Conservation (phyloP, 2,797 vertebrate species). For the Borostomias antarcticus region DNA sequence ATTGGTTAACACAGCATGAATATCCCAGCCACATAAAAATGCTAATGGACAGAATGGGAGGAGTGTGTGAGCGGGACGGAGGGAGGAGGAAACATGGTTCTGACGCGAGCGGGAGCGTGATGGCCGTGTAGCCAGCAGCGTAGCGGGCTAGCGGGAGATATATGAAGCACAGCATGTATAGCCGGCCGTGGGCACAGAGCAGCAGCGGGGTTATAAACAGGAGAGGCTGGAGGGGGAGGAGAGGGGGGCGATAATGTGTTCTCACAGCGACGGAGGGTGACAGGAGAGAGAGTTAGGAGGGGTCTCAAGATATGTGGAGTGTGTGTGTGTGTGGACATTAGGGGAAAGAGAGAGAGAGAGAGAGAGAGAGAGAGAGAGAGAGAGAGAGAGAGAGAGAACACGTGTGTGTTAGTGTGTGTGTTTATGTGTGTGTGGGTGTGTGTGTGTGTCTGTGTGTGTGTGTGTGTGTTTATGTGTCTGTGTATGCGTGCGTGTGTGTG, state of each 20-base stretch:
- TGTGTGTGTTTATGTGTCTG: too few relatives aligned
- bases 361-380: constrained; percentile 8
- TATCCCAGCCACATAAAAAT: constrained; percentile 71
- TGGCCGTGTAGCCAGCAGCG: constrained; percentile 49
- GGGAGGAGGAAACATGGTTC: constrained; percentile 47
- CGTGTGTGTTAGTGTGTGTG: too few relatives aligned
- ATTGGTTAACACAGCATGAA: constrained; percentile 69
- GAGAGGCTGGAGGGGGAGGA: constrained; percentile 28
- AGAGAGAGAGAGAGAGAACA: too few relatives aligned
- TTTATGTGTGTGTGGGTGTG: too few relatives aligned
- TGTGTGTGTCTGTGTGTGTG: too few relatives aligned
- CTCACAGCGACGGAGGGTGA: constrained; percentile 37
- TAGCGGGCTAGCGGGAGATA: constrained; percentile 35
- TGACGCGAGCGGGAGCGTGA: constrained; percentile 52
- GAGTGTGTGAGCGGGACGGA: constrained; percentile 17
- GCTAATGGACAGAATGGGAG: constrained; percentile 53
- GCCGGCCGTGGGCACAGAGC: constrained; percentile 39
- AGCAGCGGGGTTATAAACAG: constrained; percentile 46
- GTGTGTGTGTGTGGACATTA: constrained; percentile 60
- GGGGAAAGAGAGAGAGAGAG: constrained; percentile 31
- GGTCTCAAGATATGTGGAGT: constrained; percentile 49
- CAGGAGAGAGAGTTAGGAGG: constrained; percentile 50
- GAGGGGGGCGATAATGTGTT: constrained; percentile 47
- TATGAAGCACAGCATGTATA: constrained; percentile 43
- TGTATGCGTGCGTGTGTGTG: neutral